Conservation (phyloP, 1,140 invertebrate genomes). For the Cyphomyrmex costatus region DNA sequence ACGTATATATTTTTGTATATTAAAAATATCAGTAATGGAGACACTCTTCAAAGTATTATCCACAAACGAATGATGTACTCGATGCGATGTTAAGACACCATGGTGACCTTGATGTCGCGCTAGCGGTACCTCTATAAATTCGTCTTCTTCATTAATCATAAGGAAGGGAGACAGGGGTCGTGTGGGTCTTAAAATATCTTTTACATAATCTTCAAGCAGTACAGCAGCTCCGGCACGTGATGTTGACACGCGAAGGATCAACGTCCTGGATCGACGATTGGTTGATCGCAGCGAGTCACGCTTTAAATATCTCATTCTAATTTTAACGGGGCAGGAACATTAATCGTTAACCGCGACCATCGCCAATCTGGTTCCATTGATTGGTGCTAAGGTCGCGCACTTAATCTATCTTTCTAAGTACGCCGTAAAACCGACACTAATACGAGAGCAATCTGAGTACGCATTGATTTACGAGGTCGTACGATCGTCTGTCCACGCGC, state of each 20-base stretch:
- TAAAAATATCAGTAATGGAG: no score
- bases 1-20: no score
- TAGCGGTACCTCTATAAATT: constrained; percentile 68
- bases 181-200: constrained; percentile 65
- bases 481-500: constrained; percentile 82
- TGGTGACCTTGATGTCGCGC: constrained; percentile 63
- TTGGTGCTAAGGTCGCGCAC: constrained; percentile 58
- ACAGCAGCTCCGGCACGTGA: constrained; percentile 18
- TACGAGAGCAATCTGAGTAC: constrained; percentile 82
- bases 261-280: constrained; percentile 55
- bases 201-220: constrained; percentile 65
- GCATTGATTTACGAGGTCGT: constrained; percentile 82
- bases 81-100: constrained; percentile 26
- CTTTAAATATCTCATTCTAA: constrained; percentile 29
- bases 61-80: constrained; percentile 16
- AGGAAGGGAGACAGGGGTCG: constrained; percentile 52
- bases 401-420: constrained; percentile 78
- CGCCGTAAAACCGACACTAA: constrained; percentile 84
- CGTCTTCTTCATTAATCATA: constrained; percentile 74
- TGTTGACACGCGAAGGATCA: constrained; percentile 68
- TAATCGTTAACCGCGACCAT: constrained; percentile 59
- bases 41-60: neutral
- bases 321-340: constrained; percentile 31
- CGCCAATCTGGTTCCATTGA: constrained; percentile 52
- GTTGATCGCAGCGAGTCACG: constrained; percentile 19